Evolutionary conservation across 2,888 invertebrate species (phyloP).

Genomic region (Mycalesis mineus): DNA sequence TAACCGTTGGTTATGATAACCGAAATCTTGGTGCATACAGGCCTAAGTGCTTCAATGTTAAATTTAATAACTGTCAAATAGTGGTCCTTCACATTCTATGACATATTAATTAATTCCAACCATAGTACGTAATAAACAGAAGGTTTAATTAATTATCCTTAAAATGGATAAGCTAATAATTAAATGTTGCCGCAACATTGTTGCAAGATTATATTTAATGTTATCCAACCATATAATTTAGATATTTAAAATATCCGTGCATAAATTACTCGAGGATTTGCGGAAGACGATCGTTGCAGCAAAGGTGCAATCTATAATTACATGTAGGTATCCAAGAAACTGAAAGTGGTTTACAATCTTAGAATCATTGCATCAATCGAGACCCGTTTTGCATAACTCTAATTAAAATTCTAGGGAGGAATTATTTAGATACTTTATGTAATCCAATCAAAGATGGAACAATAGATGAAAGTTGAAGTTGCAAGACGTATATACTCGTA

Average conservation of each 20-base stretch:
- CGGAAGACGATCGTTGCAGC: conserved; percentile 16
- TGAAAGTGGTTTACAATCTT: conserved; percentile 30
- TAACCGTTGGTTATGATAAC: too few relatives aligned
- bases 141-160: neutral
- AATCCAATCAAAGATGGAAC: conserved; percentile 26
- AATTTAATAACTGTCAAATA: too few relatives aligned
- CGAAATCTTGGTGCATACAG: too few relatives aligned
- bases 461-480: conserved; percentile 37
- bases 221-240: conserved; percentile 12
- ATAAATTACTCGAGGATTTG: conserved; percentile 9
- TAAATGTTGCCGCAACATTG: neutral
- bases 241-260: conserved; percentile 10
- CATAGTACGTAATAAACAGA: too few relatives aligned
- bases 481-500: conserved; percentile 23
- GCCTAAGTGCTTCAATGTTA: too few relatives aligned
- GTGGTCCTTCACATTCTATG: too few relatives aligned
- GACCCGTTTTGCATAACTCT: conserved; percentile 29
- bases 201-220: neutral
- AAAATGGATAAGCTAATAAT: neutral
- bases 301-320: conserved; percentile 19
- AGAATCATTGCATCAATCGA: conserved; percentile 18
- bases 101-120: too few relatives aligned
- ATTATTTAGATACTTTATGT: conserved; percentile 9
- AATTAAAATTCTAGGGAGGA: conserved; percentile 27
- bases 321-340: conserved; percentile 25